These are phyloP conservation scores for Drosophila bifasciata DNA, from an alignment of 1,140 invertebrate genomes.

Conservation along the genomic window DNA sequence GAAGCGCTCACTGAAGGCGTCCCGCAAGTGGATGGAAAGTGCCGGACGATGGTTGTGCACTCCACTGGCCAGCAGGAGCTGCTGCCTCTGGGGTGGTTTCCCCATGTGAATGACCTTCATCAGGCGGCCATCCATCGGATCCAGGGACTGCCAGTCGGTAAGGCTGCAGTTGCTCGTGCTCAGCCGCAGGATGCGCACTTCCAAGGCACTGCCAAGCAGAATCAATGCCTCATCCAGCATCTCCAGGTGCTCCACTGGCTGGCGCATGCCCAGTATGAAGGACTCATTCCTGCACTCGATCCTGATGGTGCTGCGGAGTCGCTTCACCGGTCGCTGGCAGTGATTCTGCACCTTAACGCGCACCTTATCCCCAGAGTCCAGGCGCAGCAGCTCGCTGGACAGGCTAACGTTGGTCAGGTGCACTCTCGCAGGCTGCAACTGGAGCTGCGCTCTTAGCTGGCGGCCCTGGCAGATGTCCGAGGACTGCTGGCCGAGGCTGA, in stretches of 20 bases:
- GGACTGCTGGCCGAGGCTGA: background rate
- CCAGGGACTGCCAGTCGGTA: slow-evolving; percentile 70
- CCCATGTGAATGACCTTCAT: slow-evolving; percentile 39
- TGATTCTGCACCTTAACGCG: slow-evolving; percentile 59
- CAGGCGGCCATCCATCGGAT: slow-evolving; percentile 39
- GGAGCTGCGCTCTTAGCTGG: slow-evolving; percentile 34
- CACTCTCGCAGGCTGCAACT: slow-evolving; percentile 11
- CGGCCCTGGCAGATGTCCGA: slow-evolving; percentile 33
- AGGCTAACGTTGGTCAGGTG: slow-evolving; percentile 38
- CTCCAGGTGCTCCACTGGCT: slow-evolving; percentile 49
- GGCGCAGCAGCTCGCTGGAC: slow-evolving; percentile 9
- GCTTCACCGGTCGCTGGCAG: slow-evolving; percentile 35
- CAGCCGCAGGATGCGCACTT: slow-evolving; percentile 65
- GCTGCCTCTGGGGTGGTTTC: background rate
- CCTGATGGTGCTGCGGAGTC: slow-evolving; percentile 56
- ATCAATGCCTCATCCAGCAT: slow-evolving; percentile 32
- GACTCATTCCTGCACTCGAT: slow-evolving; percentile 44
- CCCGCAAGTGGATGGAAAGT: slow-evolving; percentile 46
- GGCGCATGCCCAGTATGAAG: slow-evolving; percentile 55
- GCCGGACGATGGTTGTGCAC: slow-evolving; percentile 40
- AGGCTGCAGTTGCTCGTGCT: slow-evolving; percentile 43
- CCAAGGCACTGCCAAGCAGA: slow-evolving; percentile 55
- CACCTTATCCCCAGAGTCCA: background rate
- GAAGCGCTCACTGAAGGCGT: slow-evolving; percentile 22
- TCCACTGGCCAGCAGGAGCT: slow-evolving; percentile 39